Conservation (phyloP, 2,888 invertebrate species). For the Tigriopus californicus region DNA sequence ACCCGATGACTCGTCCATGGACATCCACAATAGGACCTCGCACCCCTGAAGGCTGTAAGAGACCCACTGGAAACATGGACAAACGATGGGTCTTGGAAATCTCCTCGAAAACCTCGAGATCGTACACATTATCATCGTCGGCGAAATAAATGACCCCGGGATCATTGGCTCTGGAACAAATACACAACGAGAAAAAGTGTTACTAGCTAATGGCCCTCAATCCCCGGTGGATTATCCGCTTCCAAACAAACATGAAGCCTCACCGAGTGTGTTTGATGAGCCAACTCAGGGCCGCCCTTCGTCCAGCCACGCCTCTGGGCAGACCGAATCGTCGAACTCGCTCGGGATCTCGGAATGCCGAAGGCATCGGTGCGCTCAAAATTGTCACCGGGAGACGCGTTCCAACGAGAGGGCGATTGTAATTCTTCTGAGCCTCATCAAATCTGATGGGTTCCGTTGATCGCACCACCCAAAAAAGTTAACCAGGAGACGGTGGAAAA, state of each 20-base stretch:
- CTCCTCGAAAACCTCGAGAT: slow-evolving; percentile 52
- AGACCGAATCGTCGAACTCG: slow-evolving; percentile 24
- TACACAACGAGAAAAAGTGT: too few species aligned
- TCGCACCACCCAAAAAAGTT: too few species aligned
- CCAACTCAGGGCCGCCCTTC: slow-evolving; percentile 53
- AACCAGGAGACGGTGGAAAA: too few species aligned
- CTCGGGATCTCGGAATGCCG: slow-evolving; percentile 32
- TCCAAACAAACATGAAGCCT: too few species aligned
- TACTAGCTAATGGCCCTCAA: too few species aligned
- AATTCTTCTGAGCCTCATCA: too few species aligned
- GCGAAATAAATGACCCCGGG: slow-evolving; percentile 55
- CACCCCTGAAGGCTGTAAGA: slow-evolving; percentile 44
- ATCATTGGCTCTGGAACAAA: slow-evolving; percentile 33
- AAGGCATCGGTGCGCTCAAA: slow-evolving; percentile 18
- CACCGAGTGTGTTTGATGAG: slow-evolving; percentile 40
- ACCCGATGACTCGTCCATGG: slow-evolving; percentile 34
- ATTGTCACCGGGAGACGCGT: too few species aligned
- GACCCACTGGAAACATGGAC: slow-evolving; percentile 67
- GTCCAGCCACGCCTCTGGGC: slow-evolving; percentile 49
- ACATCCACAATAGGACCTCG: slow-evolving; percentile 41
- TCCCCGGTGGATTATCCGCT: too few species aligned
- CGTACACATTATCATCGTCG: slow-evolving; percentile 64
- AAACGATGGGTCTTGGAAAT: slow-evolving; percentile 51
- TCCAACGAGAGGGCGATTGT: too few species aligned
- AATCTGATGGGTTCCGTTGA: too few species aligned